phyloP scores from a whole-genome alignment of 2,113 vertebrate species.

The Rhinogobius similis region DNA sequence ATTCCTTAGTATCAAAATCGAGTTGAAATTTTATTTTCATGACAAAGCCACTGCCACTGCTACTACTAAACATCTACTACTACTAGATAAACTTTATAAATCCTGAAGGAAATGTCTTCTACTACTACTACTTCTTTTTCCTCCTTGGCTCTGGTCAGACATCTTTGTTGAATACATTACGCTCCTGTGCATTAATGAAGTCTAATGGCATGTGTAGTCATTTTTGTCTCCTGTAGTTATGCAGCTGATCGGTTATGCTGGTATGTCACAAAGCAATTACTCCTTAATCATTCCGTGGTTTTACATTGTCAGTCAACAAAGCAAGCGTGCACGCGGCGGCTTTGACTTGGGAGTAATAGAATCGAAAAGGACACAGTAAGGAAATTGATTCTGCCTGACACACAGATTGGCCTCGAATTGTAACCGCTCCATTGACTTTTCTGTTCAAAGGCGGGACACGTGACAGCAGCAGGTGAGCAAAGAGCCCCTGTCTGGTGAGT shows the following conservation, averaged over 20 bases:
- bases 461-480: conserved; percentile 33
- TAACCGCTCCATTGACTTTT: conserved; percentile 51
- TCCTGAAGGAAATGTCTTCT: too few relatives aligned
- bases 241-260: background rate
- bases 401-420: conserved; percentile 48
- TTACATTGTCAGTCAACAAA: conserved; percentile 30
- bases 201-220: conserved; percentile 23
- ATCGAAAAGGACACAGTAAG: conserved; percentile 49
- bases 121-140: too few relatives aligned
- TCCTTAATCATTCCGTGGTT: conserved; percentile 30
- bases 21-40: too few relatives aligned
- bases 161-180: conserved; percentile 34
- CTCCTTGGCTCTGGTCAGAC: background rate
- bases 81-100: too few relatives aligned
- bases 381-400: conserved; percentile 29
- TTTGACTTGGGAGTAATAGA: conserved; percentile 34
- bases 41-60: too few relatives aligned
- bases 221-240: conserved; percentile 21
- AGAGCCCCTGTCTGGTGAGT: conserved; percentile 37
- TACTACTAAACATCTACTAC: background rate
- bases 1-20: too few relatives aligned
- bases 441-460: conserved; percentile 24
- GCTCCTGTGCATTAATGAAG: conserved; percentile 26
- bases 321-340: conserved; percentile 8
- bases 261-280: conserved; percentile 12